Evolutionary conservation across 2,888 invertebrate species (phyloP).

Genomic region (Polydrusus pterygomalis): DNA sequence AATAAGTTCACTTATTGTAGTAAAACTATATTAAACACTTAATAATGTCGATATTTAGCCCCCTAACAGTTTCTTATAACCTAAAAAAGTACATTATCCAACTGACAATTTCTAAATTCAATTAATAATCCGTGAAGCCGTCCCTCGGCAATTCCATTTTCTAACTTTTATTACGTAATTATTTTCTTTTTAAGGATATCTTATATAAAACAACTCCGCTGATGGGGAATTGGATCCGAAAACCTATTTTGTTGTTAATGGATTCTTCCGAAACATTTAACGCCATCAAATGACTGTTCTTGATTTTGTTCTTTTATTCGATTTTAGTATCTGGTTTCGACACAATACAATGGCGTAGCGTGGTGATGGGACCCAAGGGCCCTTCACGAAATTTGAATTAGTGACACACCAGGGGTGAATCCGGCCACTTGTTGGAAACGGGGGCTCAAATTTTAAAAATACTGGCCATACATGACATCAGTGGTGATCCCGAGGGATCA

Average conservation of each 20-base stretch:
- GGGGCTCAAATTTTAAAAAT: too few species aligned
- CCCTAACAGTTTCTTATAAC: too few species aligned
- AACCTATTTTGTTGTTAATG: constrained; percentile 30
- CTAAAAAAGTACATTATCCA: too few species aligned
- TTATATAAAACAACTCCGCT: constrained; percentile 17
- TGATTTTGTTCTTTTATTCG: constrained; percentile 25
- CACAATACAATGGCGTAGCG: constrained; percentile 7
- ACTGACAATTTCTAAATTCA: background rate
- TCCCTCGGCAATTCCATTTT: background rate
- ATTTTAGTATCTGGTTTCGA: constrained; percentile 25
- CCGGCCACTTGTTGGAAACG: too few species aligned
- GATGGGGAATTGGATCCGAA: constrained; percentile 15
- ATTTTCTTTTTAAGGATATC: constrained; percentile 13
- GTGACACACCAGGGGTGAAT: background rate
- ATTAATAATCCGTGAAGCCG: background rate
- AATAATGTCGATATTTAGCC: too few species aligned
- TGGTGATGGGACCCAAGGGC: background rate
- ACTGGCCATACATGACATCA: too few species aligned
- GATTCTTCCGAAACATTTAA: constrained; percentile 34
- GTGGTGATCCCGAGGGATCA: too few species aligned
- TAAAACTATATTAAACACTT: too few species aligned
- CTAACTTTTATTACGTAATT: constrained; percentile 20
- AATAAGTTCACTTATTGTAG: too few species aligned
- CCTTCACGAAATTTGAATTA: background rate
- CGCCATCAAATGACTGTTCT: constrained; percentile 26